These are phyloP conservation scores for Acrobasis suavella DNA, from an alignment of 2,888 invertebrate genomes.

Conservation along the genomic window DNA sequence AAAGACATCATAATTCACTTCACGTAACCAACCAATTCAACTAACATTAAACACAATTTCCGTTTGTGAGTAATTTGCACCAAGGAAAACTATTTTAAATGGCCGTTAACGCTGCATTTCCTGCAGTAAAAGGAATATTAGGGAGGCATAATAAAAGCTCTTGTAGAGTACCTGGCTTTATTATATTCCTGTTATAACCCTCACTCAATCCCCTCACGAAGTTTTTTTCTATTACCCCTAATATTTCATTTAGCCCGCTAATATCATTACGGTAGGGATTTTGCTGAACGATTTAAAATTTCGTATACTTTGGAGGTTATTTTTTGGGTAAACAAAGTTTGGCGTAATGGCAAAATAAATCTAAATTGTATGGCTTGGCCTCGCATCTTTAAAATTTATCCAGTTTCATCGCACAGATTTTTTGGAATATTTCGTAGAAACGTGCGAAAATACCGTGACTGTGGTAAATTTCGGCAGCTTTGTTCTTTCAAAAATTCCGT, in stretches of 20 bases:
- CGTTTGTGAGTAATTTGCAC: constrained; percentile 1
- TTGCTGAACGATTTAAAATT: constrained; percentile 34
- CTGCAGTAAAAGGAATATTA: constrained; percentile 7
- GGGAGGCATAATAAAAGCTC: constrained; percentile 45
- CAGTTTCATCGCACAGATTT: not conserved
- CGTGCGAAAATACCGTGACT: not conserved
- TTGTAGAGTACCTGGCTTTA: constrained; percentile 39
- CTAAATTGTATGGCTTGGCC: not conserved
- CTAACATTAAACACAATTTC: constrained; percentile 16
- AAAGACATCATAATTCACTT: not conserved
- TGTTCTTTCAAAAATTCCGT: too few relatives aligned
- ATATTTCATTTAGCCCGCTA: constrained; percentile 60
- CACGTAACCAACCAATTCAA: constrained; percentile 12
- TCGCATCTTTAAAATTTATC: constrained; percentile 1
- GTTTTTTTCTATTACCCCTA: constrained; percentile 57
- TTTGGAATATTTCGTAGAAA: not conserved
- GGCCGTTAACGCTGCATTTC: constrained; percentile 4
- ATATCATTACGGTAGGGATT: constrained; percentile 44
- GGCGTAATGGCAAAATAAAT: constrained; percentile 15
- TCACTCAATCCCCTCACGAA: constrained; percentile 37
- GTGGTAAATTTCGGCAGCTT: too few relatives aligned
- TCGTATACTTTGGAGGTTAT: constrained; percentile 27
- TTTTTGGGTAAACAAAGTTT: constrained; percentile 30
- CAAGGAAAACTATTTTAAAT: constrained; percentile 19
- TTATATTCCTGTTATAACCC: constrained; percentile 45